Evolutionary conservation across 2,888 invertebrate species (phyloP).

Genomic region (Drymonia ruficornis): DNA sequence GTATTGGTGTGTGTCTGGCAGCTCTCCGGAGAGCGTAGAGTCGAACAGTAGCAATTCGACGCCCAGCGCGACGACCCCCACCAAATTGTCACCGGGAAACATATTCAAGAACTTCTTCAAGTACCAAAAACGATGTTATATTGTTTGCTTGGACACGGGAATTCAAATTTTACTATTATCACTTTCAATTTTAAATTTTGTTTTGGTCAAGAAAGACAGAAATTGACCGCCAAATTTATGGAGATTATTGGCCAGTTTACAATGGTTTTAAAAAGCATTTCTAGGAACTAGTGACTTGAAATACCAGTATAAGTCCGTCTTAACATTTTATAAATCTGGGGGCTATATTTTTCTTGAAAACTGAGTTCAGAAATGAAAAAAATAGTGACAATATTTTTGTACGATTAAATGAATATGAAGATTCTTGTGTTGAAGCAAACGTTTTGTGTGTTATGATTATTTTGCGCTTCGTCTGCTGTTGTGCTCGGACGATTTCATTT

Average conservation of each 20-base stretch:
- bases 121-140: constrained; percentile 85
- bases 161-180: constrained; percentile 18
- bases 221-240: too few relatives aligned
- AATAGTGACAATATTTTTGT: too few relatives aligned
- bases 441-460: constrained; percentile 44
- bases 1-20: constrained; percentile 42
- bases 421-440: constrained; percentile 48
- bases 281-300: too few relatives aligned
- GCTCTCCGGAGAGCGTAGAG: constrained; percentile 71
- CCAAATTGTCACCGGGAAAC: constrained; percentile 93
- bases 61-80: constrained; percentile 82
- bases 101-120: constrained; percentile 99
- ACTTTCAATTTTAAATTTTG: too few relatives aligned
- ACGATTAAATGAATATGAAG: too few relatives aligned
- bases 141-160: constrained; percentile 56
- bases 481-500: constrained; percentile 43
- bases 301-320: too few relatives aligned
- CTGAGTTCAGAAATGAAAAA: too few relatives aligned
- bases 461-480: constrained; percentile 50
- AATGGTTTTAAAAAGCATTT: too few relatives aligned
- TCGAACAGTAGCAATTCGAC: constrained; percentile 77
- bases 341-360: too few relatives aligned
- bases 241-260: too few relatives aligned
- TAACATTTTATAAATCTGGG: too few relatives aligned
- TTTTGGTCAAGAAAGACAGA: too few relatives aligned